These are phyloP conservation scores for Morelia viridis DNA, from an alignment of 2,797 vertebrate species.

Conservation along the genomic window DNA sequence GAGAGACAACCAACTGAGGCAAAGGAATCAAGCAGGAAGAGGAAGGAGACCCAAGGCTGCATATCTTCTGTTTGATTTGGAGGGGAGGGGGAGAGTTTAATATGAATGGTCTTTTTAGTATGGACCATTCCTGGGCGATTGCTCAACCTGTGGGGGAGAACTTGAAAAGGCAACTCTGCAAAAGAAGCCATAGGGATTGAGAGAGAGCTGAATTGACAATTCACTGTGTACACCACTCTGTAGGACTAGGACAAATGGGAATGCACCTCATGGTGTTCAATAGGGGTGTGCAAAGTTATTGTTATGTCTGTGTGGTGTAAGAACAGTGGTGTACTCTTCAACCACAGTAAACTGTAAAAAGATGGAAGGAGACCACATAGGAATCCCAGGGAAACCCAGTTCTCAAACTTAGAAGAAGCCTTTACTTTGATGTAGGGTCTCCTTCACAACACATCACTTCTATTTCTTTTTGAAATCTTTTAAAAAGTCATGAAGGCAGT, in stretches of 20 bases:
- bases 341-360: background rate
- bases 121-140: background rate
- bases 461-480: background rate
- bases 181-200: background rate
- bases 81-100: background rate
- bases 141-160: background rate
- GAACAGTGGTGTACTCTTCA: background rate
- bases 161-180: background rate
- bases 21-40: background rate
- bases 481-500: background rate
- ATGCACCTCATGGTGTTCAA: background rate
- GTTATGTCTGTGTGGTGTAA: background rate
- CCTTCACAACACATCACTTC: background rate
- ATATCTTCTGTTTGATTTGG: background rate
- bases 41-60: background rate
- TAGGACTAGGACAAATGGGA: background rate
- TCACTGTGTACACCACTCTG: background rate
- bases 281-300: background rate
- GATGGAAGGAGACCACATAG: background rate
- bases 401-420: background rate
- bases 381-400: background rate
- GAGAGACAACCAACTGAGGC: background rate
- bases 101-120: background rate
- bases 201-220: background rate
- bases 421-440: background rate